Evolutionary conservation across 1,140 invertebrate genomes (phyloP), one percentile per base, ranked within the genome.

Genomic region (Onthophagus taurus): DNA sequence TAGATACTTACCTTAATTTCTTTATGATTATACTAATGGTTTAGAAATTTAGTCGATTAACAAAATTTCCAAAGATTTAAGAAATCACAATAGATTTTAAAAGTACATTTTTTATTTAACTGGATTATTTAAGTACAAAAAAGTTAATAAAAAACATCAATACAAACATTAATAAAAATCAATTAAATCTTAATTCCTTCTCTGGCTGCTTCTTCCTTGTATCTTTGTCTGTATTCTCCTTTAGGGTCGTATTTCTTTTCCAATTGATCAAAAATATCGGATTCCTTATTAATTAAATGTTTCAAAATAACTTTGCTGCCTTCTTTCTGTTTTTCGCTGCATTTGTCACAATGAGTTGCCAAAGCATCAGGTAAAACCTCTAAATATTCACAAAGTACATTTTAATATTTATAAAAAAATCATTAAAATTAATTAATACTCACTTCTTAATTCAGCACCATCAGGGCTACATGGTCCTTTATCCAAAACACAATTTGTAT

Each of bases 381-480:
- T 60, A 26, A 6, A n/a, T 26, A 7, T 26, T 26, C 24, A 26
- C 6, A 26, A 26, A 26, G n/a, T 7, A 7, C 6, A 7, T 26
- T n/a, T 7, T 6, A 26, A 26, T 7, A 26, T 26, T 26, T 7
- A 26, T 7, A 26, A 7, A 26, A 26, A 26, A 26, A 26, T 26
- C n/a, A 26, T n/a, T n/a, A n/a, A n/a, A n/a, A n/a, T n/a, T n/a
- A n/a, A n/a, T n/a, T 11, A 29, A 30, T 38, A 74, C 72, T 66
- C 65, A 78, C 81, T 71, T 70, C 77, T 85, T 0, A 86, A 57
- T 65, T 82, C 80, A 31, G 66, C 64, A 37, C 70, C 82, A 39
- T 85, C 83, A 9, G 78, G 63, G 3, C 76, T 80, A 62, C 84
- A 86, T 13, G 70, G 69, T 7, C 76, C 79, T 34, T 69, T 66